Evolutionary conservation across 2,113 vertebrate species (phyloP).

Genomic region (Plotosus lineatus): DNA sequence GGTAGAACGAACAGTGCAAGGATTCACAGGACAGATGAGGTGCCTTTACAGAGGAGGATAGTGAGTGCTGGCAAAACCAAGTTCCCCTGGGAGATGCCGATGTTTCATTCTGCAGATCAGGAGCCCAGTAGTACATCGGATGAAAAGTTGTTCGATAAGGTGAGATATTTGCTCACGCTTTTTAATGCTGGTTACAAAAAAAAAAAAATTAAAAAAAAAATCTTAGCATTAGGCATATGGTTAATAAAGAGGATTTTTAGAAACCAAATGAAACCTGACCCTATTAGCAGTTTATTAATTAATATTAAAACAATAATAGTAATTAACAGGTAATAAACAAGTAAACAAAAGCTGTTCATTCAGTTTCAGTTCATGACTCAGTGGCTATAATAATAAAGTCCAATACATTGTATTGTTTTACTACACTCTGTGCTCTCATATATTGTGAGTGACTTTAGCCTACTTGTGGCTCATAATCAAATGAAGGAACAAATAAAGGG

Average conservation of each 20-base stretch:
- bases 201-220: background rate
- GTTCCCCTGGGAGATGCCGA: conserved; percentile 86
- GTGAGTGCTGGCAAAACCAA: conserved; percentile 88
- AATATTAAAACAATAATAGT: no score
- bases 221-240: background rate
- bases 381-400: background rate
- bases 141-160: conserved; percentile 75
- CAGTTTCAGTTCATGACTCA: no score
- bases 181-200: background rate
- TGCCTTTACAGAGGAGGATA: conserved; percentile 74
- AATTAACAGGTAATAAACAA: background rate
- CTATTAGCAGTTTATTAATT: background rate
- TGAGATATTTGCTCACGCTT: conserved; percentile 59
- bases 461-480: background rate
- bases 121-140: conserved; percentile 55
- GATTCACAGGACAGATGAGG: conserved; percentile 66
- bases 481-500: no score
- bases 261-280: background rate
- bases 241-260: background rate
- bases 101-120: conserved; percentile 56
- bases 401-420: background rate
- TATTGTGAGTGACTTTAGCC: background rate
- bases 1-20: conserved; percentile 77
- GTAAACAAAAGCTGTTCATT: background rate
- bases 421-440: background rate